Percentiles rank a stretch among this genome's conserved stretches.
Conservation (phyloP, 1,140 invertebrate genomes). For the Eciton burchellii region DNA sequence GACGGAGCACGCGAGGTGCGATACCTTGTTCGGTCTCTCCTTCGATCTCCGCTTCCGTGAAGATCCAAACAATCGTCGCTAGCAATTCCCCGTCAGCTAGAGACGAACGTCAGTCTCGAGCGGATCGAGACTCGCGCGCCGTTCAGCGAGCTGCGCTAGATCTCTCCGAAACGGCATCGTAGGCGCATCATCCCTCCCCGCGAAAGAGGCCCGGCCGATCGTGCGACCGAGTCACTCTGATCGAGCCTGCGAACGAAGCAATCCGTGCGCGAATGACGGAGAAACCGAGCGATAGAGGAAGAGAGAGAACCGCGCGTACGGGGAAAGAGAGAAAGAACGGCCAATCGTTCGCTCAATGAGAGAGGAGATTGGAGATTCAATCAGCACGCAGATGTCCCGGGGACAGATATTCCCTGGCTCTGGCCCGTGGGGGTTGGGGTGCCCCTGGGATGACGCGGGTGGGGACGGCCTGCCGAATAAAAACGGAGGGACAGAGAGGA, state of each 20-base stretch:
- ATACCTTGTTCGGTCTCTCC: no score
- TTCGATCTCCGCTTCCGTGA: no score
- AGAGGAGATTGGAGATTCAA: slow-evolving; percentile 85
- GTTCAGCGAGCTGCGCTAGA: slow-evolving; percentile 35
- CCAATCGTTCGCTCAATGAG: slow-evolving; percentile 84
- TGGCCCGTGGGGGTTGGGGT: slow-evolving; percentile 75
- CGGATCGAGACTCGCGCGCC: neutral
- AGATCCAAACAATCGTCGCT: neutral
- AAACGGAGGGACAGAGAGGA: slow-evolving; percentile 61
- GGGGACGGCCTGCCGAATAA: slow-evolving; percentile 67
- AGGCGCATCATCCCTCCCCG: no score
- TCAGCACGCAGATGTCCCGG: slow-evolving; percentile 86
- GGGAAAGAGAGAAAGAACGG: slow-evolving; percentile 73
- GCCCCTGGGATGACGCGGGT: slow-evolving; percentile 65
- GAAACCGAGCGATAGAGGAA: slow-evolving; percentile 48
- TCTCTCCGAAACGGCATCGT: neutral
- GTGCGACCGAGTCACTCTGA: slow-evolving; percentile 12
- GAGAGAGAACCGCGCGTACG: slow-evolving; percentile 18
- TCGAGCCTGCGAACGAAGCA: slow-evolving; percentile 35
- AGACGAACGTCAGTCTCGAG: no score
- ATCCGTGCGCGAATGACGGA: slow-evolving; percentile 57
- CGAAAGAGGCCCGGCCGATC: slow-evolving; percentile 5
- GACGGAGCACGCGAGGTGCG: no score
- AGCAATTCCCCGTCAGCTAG: neutral
- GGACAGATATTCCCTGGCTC: slow-evolving; percentile 85